Percentiles rank a stretch among this genome's conserved stretches.
These are phyloP conservation scores for Rhinoptilus africanus DNA, from an alignment of 2,113 vertebrate species.

Conservation along the genomic window DNA sequence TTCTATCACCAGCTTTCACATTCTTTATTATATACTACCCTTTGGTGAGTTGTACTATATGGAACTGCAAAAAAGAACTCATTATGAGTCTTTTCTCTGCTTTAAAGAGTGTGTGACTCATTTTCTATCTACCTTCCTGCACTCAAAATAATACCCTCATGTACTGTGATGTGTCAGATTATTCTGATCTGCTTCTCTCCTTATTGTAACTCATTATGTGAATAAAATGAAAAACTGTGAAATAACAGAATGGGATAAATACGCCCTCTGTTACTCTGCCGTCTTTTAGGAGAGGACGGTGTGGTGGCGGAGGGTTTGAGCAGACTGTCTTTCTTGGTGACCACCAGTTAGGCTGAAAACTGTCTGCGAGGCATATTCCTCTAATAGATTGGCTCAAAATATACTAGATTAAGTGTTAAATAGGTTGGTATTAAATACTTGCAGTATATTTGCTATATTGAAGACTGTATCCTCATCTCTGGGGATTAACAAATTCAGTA, in stretches of 20 bases:
- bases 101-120: neutral
- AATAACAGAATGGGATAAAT: neutral
- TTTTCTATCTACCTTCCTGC: neutral
- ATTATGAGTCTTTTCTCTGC: neutral
- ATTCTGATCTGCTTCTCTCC: neutral
- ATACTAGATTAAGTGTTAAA: conserved; percentile 9
- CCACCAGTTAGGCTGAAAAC: neutral
- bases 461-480: neutral
- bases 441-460: neutral
- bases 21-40: neutral
- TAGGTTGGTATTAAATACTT: neutral
- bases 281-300: neutral
- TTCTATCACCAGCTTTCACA: neutral
- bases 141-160: neutral
- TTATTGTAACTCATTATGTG: neutral
- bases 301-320: neutral
- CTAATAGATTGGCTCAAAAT: conserved; percentile 19
- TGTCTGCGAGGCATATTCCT: neutral
- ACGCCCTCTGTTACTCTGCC: neutral
- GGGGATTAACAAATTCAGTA: conserved; percentile 6
- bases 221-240: neutral
- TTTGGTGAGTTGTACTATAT: neutral
- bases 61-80: neutral
- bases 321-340: neutral
- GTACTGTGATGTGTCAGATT: rapidly evolving